Evolutionary conservation across 2,888 invertebrate species (phyloP), one percentile per base, ranked within the genome.

Genomic region (Tyria jacobaeae): DNA sequence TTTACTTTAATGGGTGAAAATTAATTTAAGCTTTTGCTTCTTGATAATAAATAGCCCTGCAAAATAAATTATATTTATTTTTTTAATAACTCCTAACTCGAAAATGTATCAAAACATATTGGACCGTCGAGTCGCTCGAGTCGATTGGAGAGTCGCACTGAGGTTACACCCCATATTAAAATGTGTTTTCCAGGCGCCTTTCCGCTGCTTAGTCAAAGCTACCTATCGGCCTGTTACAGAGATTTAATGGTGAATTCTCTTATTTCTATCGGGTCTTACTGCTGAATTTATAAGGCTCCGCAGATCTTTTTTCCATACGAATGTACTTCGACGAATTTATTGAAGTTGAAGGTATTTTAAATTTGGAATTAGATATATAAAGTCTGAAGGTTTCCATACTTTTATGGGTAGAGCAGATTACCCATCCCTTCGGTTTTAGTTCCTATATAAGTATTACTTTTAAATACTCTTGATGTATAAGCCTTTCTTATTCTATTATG

Each of bases 221-320:
- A 90, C 88, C 91, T 90, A 90, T 91, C 89, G 86, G 86, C 87
- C 83, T 83, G 85, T 89, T 87, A 85, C 82, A 82, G 80, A 89
- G 88, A 89, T 89, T 91, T 90, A 91, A 91, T 86, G 88, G 85
- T 71, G 81, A 88, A 86, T 89, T 86, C 87, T 89, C 88, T 90
- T 88, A 91, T 90, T 91, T 92, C 90, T 90, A 91, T 91, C 90
- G 89, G 84, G 89, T 88, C 84, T 91, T 90, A 90, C 87, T 81
- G 79, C 75, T 70, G 72, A 88, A 92, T 91, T 91, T 92, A 91
- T 91, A 83, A 83, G 73, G 77, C 79, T 82, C 76, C 81, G 79
- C 79, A 84, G 80, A 89, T 89, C 87, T 89, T 90, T 91, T 91
- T 91, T 90, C 89, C 89, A 88, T 89, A 87, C 87, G 83, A 89